Evolutionary conservation across 2,113 vertebrate genomes (phyloP), one percentile per base, ranked within the genome.

Genomic region (Anthoscopus minutus): DNA sequence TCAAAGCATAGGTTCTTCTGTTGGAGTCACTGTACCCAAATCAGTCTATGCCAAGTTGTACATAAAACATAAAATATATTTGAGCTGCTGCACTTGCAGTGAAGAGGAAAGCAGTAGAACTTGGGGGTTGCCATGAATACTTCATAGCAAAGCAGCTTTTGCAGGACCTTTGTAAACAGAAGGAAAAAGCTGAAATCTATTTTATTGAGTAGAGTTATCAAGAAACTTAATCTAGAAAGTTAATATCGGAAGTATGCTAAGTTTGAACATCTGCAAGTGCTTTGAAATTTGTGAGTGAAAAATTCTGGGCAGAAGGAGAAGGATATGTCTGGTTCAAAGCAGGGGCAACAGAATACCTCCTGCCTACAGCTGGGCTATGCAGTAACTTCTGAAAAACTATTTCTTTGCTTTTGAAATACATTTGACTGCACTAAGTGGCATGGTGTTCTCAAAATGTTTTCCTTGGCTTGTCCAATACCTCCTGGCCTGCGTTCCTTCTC

Each of bases 281-380:
- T 97, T 96, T 92, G 94, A 94, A 81, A 95, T 77, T 88, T 61
- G 30, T 69, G 67, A 88, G 79, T 89, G 85, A 92, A 94, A 82
- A 94, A 89, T 77, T 28, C 79, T 83, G 71, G 79, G 64, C 74
- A 96, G 66, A 60, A 88, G 44, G 81, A 90, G 58, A 82, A n/a
- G 71, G 62, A 33, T 88, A 58, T 81, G 60, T 94, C 67, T 94
- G 81, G 86, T 93, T 96, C 95, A 94, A 93, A 96, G 88, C 60
- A 71, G 85, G 64, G 67, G 74, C 70, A 93, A 65, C 57, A 84
- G 51, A 88, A 95, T 56, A 53, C 64, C 92, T 94, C 74, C 87
- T 95, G 87, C 81, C 84, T 89, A 61, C 88, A 86, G 66, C 66
- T 33, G 66, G 57, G 78, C 81, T 82, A 15, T 84, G 86, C 70